Percentiles rank a stretch among this genome's conserved stretches.
Evolutionary conservation across 2,797 vertebrate genomes (phyloP).

Genomic region (Trichosurus vulpecula): DNA sequence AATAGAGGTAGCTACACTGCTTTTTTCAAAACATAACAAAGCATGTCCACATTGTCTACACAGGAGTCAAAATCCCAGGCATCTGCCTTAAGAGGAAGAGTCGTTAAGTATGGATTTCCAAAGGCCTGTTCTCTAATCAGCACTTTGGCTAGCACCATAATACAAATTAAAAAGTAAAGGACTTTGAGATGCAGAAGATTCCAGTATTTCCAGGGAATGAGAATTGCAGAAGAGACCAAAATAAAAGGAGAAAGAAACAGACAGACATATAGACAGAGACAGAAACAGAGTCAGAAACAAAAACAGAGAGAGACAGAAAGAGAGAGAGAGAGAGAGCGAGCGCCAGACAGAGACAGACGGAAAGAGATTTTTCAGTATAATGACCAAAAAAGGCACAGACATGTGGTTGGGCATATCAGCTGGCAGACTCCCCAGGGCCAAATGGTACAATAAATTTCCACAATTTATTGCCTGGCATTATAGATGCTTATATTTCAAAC

Average conservation of each 20-base stretch:
- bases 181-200: background rate
- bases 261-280: background rate
- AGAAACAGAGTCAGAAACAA: too few relatives aligned
- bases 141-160: background rate
- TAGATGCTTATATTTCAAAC: background rate
- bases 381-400: background rate
- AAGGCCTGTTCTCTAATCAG: background rate
- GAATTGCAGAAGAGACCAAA: background rate
- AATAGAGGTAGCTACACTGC: background rate
- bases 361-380: background rate
- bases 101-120: background rate
- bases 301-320: background rate
- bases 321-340: background rate
- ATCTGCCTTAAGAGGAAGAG: background rate
- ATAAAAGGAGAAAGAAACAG: background rate
- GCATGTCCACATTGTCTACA: background rate
- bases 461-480: background rate
- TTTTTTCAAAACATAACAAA: background rate
- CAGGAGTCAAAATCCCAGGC: background rate
- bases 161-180: background rate
- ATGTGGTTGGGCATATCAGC: background rate
- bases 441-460: background rate
- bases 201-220: background rate
- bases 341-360: background rate
- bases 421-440: background rate